Percentiles rank a stretch among this genome's conserved stretches.
Conservation (phyloP, 2,113 vertebrate species). For the Hydropotes inermis region DNA sequence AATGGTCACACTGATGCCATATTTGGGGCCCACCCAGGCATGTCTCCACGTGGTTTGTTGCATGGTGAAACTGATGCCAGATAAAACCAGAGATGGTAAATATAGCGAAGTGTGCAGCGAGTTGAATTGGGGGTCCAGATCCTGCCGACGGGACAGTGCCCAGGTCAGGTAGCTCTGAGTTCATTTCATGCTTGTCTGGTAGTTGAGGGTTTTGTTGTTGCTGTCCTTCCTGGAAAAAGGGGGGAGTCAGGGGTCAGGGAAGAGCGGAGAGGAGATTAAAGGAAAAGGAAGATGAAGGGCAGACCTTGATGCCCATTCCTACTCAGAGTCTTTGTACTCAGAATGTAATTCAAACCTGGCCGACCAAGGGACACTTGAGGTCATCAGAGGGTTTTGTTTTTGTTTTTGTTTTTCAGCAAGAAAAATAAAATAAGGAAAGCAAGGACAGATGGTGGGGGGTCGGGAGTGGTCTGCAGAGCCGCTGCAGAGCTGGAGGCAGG, state of each 20-base stretch:
- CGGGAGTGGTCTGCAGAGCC: not conserved
- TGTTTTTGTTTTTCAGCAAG: not conserved
- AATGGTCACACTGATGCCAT: rapidly evolving
- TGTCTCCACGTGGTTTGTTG: not conserved
- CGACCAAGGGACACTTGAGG: not conserved
- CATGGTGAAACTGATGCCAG: not conserved
- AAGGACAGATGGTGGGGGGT: not conserved
- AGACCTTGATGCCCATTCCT: not conserved
- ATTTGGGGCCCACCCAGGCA: not conserved
- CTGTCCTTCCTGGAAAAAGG: not conserved
- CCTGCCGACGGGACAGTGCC: not conserved
- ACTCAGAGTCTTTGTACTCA: not conserved
- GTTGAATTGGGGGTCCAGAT: not conserved
- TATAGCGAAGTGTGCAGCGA: rapidly evolving
- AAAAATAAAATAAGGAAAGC: not conserved
- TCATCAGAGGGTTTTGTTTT: not conserved
- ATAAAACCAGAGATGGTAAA: not conserved
- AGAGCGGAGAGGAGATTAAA: not conserved
- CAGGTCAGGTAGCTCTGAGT: not conserved
- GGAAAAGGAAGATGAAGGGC: not conserved
- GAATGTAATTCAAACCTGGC: not conserved
- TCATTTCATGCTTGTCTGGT: not conserved
- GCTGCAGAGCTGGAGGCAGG: not conserved
- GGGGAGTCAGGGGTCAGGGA: too few relatives aligned
- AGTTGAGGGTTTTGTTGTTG: not conserved